Percentiles rank a stretch among this genome's conserved stretches.
Conservation (phyloP, 2,797 vertebrate species). For the Melanotaenia nigrans region DNA sequence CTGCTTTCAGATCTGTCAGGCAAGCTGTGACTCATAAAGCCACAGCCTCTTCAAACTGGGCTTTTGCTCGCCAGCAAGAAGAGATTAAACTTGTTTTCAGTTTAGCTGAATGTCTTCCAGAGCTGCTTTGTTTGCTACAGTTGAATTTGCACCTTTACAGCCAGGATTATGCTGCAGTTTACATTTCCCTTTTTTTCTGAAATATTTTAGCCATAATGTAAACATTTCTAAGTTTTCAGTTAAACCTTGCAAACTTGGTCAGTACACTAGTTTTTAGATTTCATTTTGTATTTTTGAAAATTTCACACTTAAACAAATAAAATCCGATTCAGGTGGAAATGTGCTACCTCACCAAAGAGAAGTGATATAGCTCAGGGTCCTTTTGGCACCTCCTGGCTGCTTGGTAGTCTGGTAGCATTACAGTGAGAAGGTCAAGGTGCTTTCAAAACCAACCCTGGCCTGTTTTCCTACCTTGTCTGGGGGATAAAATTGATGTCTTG, state of each 20-base stretch:
- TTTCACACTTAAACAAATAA: neutral
- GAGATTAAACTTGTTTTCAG: slow-evolving; percentile 38
- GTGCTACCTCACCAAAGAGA: neutral
- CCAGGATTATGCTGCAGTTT: neutral
- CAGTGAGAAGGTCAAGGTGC: slow-evolving; percentile 72
- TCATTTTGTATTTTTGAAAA: neutral
- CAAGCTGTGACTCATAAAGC: slow-evolving; percentile 54
- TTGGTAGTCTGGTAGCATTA: slow-evolving; percentile 47
- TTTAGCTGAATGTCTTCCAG: slow-evolving; percentile 38
- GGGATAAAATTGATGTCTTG: slow-evolving; percentile 78
- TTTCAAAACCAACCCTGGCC: slow-evolving; percentile 53
- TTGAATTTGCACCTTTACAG: slow-evolving; percentile 28
- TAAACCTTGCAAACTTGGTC: neutral
- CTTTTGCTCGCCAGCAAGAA: slow-evolving; percentile 41
- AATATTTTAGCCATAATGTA: slow-evolving; percentile 3
- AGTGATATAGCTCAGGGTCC: slow-evolving; percentile 10
- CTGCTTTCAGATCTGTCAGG: slow-evolving; percentile 59
- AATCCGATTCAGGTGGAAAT: neutral
- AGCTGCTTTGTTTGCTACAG: slow-evolving; percentile 30
- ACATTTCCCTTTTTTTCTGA: slow-evolving; percentile 9
- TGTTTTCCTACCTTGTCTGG: slow-evolving; percentile 60
- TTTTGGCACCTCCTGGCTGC: slow-evolving; percentile 41
- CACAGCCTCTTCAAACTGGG: slow-evolving; percentile 37
- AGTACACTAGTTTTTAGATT: neutral
- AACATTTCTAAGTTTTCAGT: neutral